These are phyloP conservation scores for Marmota flaviventris DNA, from an alignment of 2,113 vertebrate species.

Conservation along the genomic window DNA sequence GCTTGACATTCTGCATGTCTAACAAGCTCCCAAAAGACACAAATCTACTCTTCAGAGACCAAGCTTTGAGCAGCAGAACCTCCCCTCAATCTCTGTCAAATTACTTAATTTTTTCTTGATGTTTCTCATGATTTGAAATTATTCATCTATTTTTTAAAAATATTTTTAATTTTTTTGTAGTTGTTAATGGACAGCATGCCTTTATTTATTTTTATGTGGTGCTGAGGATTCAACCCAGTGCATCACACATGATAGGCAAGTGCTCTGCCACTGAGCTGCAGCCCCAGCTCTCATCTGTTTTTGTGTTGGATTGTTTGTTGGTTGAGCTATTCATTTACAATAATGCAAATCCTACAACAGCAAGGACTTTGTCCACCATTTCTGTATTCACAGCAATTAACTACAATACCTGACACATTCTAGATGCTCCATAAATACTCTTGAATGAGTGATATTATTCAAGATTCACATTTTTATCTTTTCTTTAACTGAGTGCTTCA, in stretches of 20 bases:
- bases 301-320: background rate
- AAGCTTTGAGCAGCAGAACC: background rate
- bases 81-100: background rate
- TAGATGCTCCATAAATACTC: background rate
- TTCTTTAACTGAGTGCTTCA: no score
- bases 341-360: background rate
- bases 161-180: no score
- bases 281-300: background rate
- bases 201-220: no score
- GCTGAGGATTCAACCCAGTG: no score
- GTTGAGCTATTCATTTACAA: background rate
- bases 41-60: background rate
- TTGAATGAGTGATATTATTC: background rate
- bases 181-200: no score
- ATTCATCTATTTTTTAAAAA: background rate
- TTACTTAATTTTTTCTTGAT: background rate
- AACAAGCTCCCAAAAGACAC: background rate
- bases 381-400: background rate
- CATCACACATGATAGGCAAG: no score
- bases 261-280: no score
- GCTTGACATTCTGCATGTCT: background rate
- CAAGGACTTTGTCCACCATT: background rate
- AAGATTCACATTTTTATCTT: background rate
- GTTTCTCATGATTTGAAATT: background rate
- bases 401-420: background rate